phyloP scores from a whole-genome alignment of 1,140 invertebrate genomes.

The Drosophila guanche region DNA sequence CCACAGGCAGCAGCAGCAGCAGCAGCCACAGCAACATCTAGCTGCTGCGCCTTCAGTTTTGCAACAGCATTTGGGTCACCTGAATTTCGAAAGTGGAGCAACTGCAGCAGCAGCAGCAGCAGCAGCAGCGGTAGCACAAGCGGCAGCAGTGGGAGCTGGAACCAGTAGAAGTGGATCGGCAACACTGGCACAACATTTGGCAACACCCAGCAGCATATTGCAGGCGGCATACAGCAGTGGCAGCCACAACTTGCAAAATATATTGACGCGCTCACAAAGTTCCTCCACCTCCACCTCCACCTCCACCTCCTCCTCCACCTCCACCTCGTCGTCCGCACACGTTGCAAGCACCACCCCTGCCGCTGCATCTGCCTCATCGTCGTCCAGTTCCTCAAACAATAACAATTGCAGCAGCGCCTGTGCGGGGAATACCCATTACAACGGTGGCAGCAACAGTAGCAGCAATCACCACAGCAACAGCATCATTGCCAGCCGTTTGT shows the following conservation, averaged over 20 bases:
- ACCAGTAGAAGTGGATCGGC: slow-evolving; percentile 65
- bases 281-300: slow-evolving; percentile 53
- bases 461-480: slow-evolving; percentile 57
- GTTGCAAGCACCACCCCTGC: too few species aligned
- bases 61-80: slow-evolving; percentile 83
- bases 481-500: slow-evolving; percentile 73
- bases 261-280: slow-evolving; percentile 78
- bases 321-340: slow-evolving; percentile 35
- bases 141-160: slow-evolving; percentile 29
- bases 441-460: slow-evolving; percentile 55
- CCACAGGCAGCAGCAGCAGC: slow-evolving; percentile 40
- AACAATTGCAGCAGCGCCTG: slow-evolving; percentile 78
- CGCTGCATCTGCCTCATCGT: not conserved
- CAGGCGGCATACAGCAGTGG: slow-evolving; percentile 59
- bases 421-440: slow-evolving; percentile 74
- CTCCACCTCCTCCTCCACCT: slow-evolving; percentile 43
- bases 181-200: slow-evolving; percentile 81
- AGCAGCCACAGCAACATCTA: slow-evolving; percentile 31
- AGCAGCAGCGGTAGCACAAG: slow-evolving; percentile 59
- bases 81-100: slow-evolving; percentile 83
- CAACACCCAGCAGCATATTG: slow-evolving; percentile 79
- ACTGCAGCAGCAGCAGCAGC: slow-evolving; percentile 70
- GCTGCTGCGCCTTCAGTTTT: slow-evolving; percentile 73
- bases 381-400: slow-evolving; percentile 19
- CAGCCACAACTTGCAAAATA: slow-evolving; percentile 77